Evolutionary conservation across 2,113 vertebrate genomes (phyloP).

Genomic region (Murina feae): DNA sequence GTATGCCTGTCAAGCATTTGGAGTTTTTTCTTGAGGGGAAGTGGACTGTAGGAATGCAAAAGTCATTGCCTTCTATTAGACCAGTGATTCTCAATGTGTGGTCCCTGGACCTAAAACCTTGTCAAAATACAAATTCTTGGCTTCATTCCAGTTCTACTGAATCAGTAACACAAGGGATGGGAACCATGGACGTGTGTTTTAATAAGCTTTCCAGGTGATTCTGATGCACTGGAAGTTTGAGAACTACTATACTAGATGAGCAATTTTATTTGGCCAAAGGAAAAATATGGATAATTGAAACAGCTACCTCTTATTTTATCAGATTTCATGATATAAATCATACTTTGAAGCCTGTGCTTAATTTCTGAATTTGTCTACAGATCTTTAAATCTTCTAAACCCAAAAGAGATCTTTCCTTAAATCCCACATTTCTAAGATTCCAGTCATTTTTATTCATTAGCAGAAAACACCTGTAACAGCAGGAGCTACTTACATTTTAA

Average conservation of each 20-base stretch:
- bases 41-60: background rate
- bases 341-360: constrained; percentile 8
- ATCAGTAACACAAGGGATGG: background rate
- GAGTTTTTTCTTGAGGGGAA: background rate
- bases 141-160: background rate
- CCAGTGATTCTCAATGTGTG: background rate
- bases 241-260: background rate
- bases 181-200: background rate
- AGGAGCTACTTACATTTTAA: constrained; percentile 69
- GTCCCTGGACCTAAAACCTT: background rate
- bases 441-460: constrained; percentile 71
- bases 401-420: constrained; percentile 52
- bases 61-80: background rate
- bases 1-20: background rate
- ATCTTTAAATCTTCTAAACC: constrained; percentile 25
- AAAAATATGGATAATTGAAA: background rate
- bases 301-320: background rate
- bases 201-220: background rate
- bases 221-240: background rate
- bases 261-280: background rate
- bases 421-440: constrained; percentile 51
- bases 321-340: background rate
- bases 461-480: constrained; percentile 76
- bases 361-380: constrained; percentile 27
- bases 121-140: background rate